Evolutionary conservation across 1,140 invertebrate species (phyloP).

Genomic region (Pristionchus pacificus): DNA sequence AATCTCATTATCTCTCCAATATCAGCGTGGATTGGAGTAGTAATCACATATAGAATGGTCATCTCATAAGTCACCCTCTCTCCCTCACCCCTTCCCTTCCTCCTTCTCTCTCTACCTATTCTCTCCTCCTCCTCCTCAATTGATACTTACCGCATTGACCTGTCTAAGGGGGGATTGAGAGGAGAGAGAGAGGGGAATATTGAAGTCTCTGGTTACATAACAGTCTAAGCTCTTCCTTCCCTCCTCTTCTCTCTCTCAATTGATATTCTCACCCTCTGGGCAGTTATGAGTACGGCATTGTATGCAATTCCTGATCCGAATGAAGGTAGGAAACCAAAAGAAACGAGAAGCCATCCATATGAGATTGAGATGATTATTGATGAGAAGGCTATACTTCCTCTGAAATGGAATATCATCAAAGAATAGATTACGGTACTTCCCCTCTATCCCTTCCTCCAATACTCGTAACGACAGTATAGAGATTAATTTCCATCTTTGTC

Average conservation of each 20-base stretch:
- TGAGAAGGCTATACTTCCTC: conserved; percentile 17
- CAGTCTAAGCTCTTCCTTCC: not conserved
- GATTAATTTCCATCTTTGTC: no score
- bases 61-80: no score
- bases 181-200: no score
- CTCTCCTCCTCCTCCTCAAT: not conserved
- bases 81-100: no score
- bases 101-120: not conserved
- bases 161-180: no score
- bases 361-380: conserved; percentile 31
- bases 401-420: conserved; percentile 4
- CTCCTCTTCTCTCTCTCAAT: not conserved
- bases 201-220: no score
- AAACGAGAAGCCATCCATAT: conserved; percentile 18
- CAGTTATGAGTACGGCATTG: conserved; percentile 32
- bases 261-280: conserved; percentile 24
- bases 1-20: no score
- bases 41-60: no score
- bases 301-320: conserved; percentile 32
- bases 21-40: no score
- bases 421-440: no score
- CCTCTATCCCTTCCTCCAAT: no score
- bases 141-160: not conserved
- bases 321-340: conserved; percentile 25
- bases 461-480: no score